Evolutionary conservation across 2,888 invertebrate species (phyloP).

Genomic region (Allacma fusca): DNA sequence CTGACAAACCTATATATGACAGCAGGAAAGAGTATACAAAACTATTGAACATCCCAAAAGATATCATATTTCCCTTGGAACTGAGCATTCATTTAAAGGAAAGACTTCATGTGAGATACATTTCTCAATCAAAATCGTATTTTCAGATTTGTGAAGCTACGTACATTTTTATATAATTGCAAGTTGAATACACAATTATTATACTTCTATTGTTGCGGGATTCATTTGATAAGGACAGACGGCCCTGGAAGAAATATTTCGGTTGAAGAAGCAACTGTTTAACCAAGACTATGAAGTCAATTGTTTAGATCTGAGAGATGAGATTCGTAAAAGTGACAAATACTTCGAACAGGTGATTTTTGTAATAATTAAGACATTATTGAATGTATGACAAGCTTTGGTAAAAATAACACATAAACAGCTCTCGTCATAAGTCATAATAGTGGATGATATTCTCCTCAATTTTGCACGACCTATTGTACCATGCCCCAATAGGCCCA

Average conservation of each 20-base stretch:
- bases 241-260: conserved; percentile 56
- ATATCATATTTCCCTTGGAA: conserved; percentile 55
- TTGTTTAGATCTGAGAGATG: conserved; percentile 5
- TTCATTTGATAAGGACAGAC: conserved; percentile 35
- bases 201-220: too few species aligned
- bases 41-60: conserved; percentile 46
- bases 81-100: conserved; percentile 50
- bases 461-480: too few species aligned
- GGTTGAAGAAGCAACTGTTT: conserved; percentile 47
- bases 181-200: too few species aligned
- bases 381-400: neutral
- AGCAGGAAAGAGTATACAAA: conserved; percentile 23
- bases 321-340: conserved; percentile 36
- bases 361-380: neutral
- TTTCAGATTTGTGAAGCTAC: neutral
- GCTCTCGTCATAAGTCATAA: too few species aligned
- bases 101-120: conserved; percentile 53
- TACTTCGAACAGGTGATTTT: conserved; percentile 32
- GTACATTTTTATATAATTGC: too few species aligned
- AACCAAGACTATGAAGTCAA: conserved; percentile 32
- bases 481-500: too few species aligned
- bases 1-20: neutral
- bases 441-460: too few species aligned
- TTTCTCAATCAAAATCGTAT: too few species aligned
- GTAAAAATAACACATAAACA: too few species aligned